These are phyloP conservation scores for Baccha elongata DNA, from an alignment of 2,888 invertebrate species.

Conservation along the genomic window DNA sequence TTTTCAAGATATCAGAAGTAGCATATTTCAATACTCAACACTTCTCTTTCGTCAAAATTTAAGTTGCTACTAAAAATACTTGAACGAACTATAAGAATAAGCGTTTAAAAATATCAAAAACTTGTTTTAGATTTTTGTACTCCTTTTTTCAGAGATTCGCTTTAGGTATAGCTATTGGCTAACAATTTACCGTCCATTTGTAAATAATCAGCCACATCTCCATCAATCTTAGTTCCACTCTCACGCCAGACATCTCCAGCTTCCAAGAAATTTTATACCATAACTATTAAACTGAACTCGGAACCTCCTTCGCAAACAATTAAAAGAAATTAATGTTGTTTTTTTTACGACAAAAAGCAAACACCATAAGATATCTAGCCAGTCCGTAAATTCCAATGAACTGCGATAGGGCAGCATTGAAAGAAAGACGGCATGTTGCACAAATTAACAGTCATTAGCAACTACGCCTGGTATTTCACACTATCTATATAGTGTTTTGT, in stretches of 20 bases:
- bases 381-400: conserved; percentile 24
- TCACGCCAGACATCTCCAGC: not conserved
- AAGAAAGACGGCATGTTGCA: not conserved
- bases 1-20: too few relatives aligned
- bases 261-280: conserved; percentile 1
- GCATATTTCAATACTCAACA: too few relatives aligned
- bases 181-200: not conserved
- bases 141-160: not conserved
- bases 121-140: too few relatives aligned
- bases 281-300: not conserved
- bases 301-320: conserved; percentile 35
- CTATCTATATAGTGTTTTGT: conserved; percentile 60
- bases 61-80: too few relatives aligned
- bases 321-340: conserved; percentile 44
- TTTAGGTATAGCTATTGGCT: too few relatives aligned
- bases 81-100: too few relatives aligned
- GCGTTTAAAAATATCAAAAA: too few relatives aligned
- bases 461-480: conserved; percentile 66
- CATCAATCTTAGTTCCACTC: not conserved
- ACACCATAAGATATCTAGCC: conserved; percentile 18
- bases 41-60: too few relatives aligned
- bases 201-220: not conserved
- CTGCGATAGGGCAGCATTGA: not conserved
- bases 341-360: conserved; percentile 23
- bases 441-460: conserved; percentile 67